These are phyloP conservation scores for Melanophora roralis DNA, from an alignment of 2,888 invertebrate genomes.

Conservation along the genomic window DNA sequence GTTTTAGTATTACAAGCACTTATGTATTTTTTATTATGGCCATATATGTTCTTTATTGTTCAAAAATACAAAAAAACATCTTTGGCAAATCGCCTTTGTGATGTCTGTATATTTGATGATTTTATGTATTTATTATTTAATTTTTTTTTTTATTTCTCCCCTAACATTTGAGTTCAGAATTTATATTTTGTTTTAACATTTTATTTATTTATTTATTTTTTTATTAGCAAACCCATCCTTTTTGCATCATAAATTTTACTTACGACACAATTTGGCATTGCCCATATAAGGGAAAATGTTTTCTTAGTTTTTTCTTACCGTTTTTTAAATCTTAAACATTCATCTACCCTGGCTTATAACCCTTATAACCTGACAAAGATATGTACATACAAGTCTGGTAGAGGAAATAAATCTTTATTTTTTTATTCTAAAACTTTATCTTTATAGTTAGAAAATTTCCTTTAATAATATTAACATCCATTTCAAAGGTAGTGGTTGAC, in stretches of 20 bases:
- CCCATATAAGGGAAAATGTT: not conserved
- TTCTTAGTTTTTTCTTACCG: not conserved
- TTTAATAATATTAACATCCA: not conserved
- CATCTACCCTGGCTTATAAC: not conserved
- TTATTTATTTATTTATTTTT: not conserved
- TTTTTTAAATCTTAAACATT: not conserved
- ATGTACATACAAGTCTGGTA: not conserved
- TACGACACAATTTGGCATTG: conserved; percentile 29
- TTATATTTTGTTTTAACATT: not conserved
- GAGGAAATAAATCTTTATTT: not conserved
- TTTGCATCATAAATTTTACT: conserved; percentile 39
- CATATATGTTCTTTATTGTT: not conserved
- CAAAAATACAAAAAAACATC: not conserved
- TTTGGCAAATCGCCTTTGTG: not conserved
- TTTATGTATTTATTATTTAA: not conserved
- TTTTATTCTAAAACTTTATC: not conserved
- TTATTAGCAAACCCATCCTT: not conserved
- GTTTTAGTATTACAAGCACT: not conserved
- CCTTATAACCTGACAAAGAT: not conserved
- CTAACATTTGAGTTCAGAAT: not conserved
- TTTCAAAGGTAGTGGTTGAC: not conserved
- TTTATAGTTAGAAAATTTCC: not conserved
- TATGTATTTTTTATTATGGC: not conserved
- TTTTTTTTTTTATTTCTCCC: not conserved
- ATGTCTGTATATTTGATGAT: not conserved